Evolutionary conservation across 1,140 invertebrate species (phyloP), one percentile per base, ranked within the genome.

Genomic region (Semibalanus balanoides): DNA sequence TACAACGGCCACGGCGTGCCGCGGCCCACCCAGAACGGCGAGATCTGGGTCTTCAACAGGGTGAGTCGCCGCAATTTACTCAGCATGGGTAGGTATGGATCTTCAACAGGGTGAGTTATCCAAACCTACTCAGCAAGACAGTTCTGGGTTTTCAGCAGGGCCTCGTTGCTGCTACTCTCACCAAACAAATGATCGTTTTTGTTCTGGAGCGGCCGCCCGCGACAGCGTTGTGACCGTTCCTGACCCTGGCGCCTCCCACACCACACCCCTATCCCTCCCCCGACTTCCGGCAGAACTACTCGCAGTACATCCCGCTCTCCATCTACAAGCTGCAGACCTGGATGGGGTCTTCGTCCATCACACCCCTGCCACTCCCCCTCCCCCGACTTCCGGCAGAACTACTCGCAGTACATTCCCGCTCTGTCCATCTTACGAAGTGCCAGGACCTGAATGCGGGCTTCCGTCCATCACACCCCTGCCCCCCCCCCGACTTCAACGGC

Each of bases 1-100:
- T 99, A 99, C 83, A 99, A 99, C 86, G 98, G 98, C 0, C 98
- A 99, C 85, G 98, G 97, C 73, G 98, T 99, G 75, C 98, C 98
- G 70, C 94, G 93, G 85, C 97, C 98, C 51, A 99, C 98, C 17
- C 88, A 89, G 35, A 99, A 99, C 87, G 97, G 98, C 25, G 97
- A 99, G 89, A 97, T 99, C 81, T 99, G 98, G 98, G 97, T 99
- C 7, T 99, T 99, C 84, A 99, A 99, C 86, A 90, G 92, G 85
- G 93, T 95, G 83, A 84, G 84, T 81, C 35, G 35, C 35, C 35
- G 35, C 35, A 17, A 17, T n/a, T n/a, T n/a, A n/a, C n/a, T n/a
- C n/a, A n/a, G n/a, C n/a, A n/a, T n/a, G n/a, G n/a, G n/a, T n/a
- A n/a, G n/a, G n/a, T n/a, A n/a, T n/a, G n/a, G n/a, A n/a, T n/a